These are phyloP conservation scores for Rhizoglyphus robini DNA, from an alignment of 1,140 invertebrate species.

Conservation along the genomic window DNA sequence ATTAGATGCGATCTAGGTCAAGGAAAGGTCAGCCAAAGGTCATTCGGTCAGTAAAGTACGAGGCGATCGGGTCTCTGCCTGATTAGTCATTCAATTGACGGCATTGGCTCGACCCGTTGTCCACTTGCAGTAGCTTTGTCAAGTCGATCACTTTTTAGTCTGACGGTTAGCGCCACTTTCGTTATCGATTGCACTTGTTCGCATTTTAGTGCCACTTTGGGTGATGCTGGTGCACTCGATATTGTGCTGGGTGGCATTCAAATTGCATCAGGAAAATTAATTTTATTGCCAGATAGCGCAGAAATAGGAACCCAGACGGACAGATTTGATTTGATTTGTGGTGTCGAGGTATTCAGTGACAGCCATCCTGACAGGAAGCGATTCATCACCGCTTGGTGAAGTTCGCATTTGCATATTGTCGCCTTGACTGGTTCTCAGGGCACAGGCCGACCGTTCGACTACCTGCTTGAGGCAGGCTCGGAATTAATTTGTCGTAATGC, in stretches of 20 bases:
- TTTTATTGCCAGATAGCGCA: not conserved
- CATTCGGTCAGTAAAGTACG: not conserved
- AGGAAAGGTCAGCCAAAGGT: not conserved
- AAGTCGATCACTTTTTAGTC: no score
- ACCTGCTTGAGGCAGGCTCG: no score
- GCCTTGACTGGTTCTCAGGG: not conserved
- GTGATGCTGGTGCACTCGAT: constrained; percentile 9
- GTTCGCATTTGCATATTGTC: constrained; percentile 7
- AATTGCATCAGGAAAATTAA: constrained; percentile 12
- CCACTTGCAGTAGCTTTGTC: not conserved
- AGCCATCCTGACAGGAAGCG: constrained; percentile 9
- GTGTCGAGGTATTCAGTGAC: constrained; percentile 13
- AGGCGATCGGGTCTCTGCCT: not conserved
- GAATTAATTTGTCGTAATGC: not conserved
- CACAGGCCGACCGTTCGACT: not conserved
- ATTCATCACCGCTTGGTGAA: not conserved
- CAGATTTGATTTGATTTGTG: constrained; percentile 12
- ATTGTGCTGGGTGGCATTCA: not conserved
- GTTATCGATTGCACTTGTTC: constrained; percentile 7
- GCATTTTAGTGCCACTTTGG: not conserved
- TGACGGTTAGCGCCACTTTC: not conserved
- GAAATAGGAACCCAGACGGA: not conserved
- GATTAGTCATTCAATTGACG: not conserved
- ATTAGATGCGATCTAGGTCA: constrained; percentile 1
- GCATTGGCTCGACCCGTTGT: not conserved